These are phyloP conservation scores for Lysandra bellargus DNA, from an alignment of 2,888 invertebrate species.

Conservation along the genomic window DNA sequence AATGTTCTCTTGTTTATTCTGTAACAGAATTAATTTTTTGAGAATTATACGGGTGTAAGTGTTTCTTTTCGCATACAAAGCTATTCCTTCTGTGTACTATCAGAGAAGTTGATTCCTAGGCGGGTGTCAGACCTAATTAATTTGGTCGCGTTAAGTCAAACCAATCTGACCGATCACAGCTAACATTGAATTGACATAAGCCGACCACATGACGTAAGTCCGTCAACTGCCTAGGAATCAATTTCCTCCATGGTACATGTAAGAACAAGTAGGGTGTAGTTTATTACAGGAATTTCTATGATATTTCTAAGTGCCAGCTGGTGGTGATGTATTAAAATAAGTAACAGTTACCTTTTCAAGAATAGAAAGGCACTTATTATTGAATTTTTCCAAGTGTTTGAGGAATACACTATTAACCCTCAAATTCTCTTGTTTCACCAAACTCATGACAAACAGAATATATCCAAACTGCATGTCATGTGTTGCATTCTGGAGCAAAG, in stretches of 20 bases:
- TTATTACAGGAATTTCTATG: background rate
- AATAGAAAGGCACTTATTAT: constrained; percentile 75
- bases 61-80: too few species aligned
- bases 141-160: too few species aligned
- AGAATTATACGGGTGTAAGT: background rate
- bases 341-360: constrained; percentile 62
- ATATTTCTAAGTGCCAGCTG: background rate
- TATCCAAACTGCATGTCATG: constrained; percentile 82
- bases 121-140: too few species aligned
- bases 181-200: too few species aligned
- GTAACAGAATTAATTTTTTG: constrained; percentile 42
- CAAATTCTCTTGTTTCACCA: constrained; percentile 81
- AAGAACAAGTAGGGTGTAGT: too few species aligned
- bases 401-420: constrained; percentile 82
- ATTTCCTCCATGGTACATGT: too few species aligned
- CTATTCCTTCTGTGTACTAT: too few species aligned
- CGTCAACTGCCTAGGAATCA: too few species aligned
- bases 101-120: too few species aligned
- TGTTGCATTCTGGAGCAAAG: constrained; percentile 85
- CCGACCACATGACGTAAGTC: too few species aligned
- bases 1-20: constrained; percentile 58
- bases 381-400: constrained; percentile 82
- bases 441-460: constrained; percentile 84
- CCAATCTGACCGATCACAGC: too few species aligned
- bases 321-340: background rate